Base-by-base conservation (phyloP, 2,113 vertebrate genomes). In the Pseudopodoces humilis region DNA sequence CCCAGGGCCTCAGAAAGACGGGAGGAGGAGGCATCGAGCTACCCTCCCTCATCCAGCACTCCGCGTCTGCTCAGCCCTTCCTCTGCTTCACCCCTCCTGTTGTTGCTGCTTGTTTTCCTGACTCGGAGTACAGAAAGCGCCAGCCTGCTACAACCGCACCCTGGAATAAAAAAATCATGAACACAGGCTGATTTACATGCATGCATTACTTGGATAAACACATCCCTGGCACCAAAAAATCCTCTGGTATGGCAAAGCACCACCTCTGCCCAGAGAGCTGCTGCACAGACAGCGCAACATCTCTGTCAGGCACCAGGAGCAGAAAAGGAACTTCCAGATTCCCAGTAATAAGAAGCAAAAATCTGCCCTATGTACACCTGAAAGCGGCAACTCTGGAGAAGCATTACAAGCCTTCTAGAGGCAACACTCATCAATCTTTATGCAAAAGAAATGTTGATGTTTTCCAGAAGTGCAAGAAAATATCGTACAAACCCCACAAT, bases 111-210 rank as follows among this genome's bases (percentile, higher is more conserved):
- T 81, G 85, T 83, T 92, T 94, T 81, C 72, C 18, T 7, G 91
- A 64, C 75, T 84, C 7, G 0, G 14, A 70, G 70, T 1, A 10
- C 69, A 64, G 74, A 81, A 78, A 75, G 78, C 94, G 56, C 70
- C 90, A 75, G 44, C 19, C 86, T 78, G 91, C 63, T 44, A 49
- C 13, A 67, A 58, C 91, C 89, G 47, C 88, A 68, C 90, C 87
- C 93, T 78, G 71, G 58, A 90, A 88, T 21, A 67, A 89, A 65
- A 44, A 94, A 75, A 4, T 33, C 74, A 60, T 53, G 53, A 31
- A 68, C 77, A 90, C 68, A 4, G 70, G 13, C 84, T 50, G 88
- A 93, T 93, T 93, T 94, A 74, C 86, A 96, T 74, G 79, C 75
- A 22, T 33, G 56, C 7, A 44, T 56, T 77, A 67, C 82, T 90